Evolutionary conservation across 2,888 invertebrate species (phyloP).

Genomic region (Brassicogethes aeneus): DNA sequence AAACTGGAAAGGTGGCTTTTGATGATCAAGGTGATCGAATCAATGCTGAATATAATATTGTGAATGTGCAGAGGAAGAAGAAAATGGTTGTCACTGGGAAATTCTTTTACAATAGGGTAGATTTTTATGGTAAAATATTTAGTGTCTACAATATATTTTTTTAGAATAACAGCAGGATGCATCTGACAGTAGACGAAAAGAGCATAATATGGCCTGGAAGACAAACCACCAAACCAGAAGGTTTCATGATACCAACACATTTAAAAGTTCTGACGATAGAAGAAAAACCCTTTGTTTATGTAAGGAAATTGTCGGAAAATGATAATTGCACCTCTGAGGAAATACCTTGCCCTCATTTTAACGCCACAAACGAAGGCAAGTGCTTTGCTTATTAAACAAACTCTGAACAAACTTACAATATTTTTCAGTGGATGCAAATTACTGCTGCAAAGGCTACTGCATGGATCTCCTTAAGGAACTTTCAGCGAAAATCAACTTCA

Average conservation of each 20-base stretch:
- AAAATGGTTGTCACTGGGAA: slow-evolving; percentile 66
- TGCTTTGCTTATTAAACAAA: slow-evolving; percentile 1
- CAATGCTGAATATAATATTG: slow-evolving; percentile 86
- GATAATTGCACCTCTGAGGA: slow-evolving; percentile 65
- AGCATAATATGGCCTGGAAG: slow-evolving; percentile 89
- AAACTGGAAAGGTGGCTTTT: slow-evolving; percentile 82
- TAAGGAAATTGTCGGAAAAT: slow-evolving; percentile 55
- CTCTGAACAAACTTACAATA: neutral
- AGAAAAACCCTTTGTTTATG: slow-evolving; percentile 94
- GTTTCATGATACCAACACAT: slow-evolving; percentile 91
- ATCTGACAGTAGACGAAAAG: slow-evolving; percentile 67
- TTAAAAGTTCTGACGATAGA: slow-evolving; percentile 87
- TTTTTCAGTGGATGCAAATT: slow-evolving; percentile 44
- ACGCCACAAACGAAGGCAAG: slow-evolving; percentile 53
- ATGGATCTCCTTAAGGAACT: slow-evolving; percentile 85
- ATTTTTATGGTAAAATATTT: slow-evolving; percentile 25
- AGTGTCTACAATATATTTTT: too few relatives aligned
- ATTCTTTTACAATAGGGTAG: slow-evolving; percentile 73
- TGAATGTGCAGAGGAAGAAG: slow-evolving; percentile 67
- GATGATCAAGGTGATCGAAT: slow-evolving; percentile 92
- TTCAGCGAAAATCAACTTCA: slow-evolving; percentile 84
- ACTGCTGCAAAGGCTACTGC: slow-evolving; percentile 93
- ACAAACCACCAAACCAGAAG: slow-evolving; percentile 76
- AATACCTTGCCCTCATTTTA: slow-evolving; percentile 81
- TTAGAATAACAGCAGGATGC: slow-evolving; percentile 74